A percentile compares a stretch with the other conserved stretches of the same genome.
Conservation (phyloP, 2,888 invertebrate species). For the Drosophila gaucha region DNA sequence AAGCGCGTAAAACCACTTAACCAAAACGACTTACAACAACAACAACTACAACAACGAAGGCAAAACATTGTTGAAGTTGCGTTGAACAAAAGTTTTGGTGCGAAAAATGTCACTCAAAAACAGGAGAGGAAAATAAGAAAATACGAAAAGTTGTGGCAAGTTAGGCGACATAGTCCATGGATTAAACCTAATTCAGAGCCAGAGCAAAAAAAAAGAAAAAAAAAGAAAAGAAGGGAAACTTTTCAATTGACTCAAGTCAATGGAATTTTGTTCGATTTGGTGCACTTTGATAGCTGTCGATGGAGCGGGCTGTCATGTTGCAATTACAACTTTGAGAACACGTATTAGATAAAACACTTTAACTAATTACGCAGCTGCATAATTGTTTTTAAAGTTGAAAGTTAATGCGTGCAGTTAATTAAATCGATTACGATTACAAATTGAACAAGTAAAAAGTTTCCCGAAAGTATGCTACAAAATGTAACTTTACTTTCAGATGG, state of each 20-base stretch:
- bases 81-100: conserved; percentile 47
- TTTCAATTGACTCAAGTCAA: conserved; percentile 19
- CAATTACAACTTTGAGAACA: conserved; percentile 30
- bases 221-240: conserved; percentile 9
- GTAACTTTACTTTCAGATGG: too few species aligned
- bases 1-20: conserved; percentile 59
- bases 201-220: conserved; percentile 6
- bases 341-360: neutral
- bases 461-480: neutral
- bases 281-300: neutral
- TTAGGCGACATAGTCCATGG: conserved; percentile 26
- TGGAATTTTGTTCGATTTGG: conserved; percentile 12
- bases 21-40: conserved; percentile 39
- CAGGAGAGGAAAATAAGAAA: conserved; percentile 32
- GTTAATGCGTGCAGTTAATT: neutral
- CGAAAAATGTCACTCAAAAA: conserved; percentile 64
- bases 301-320: conserved; percentile 8
- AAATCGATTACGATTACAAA: neutral
- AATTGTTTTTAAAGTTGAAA: neutral
- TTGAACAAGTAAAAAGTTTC: neutral
- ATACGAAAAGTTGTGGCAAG: conserved; percentile 31
- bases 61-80: conserved; percentile 38
- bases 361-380: neutral
- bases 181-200: conserved; percentile 25
- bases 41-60: conserved; percentile 16